Conservation (phyloP, 2,888 invertebrate genomes). For the Napeogenes inachia region DNA sequence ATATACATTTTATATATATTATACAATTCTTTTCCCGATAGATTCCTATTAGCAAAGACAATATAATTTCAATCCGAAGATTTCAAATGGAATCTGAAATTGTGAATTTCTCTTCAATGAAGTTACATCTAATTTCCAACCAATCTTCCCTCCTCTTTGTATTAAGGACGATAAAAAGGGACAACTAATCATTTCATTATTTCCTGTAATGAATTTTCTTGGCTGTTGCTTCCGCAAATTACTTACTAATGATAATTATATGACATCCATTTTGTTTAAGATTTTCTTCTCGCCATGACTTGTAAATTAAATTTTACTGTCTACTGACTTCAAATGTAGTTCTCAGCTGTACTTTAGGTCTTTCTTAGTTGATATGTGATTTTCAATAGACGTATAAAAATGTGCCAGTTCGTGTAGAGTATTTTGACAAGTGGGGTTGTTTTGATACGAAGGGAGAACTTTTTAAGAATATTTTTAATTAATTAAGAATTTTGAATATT, state of each 20-base stretch:
- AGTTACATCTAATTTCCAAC: constrained; percentile 61
- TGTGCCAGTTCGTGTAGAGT: too few relatives aligned
- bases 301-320: background rate
- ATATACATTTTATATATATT: too few relatives aligned
- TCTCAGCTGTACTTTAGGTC: too few relatives aligned
- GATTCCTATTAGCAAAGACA: constrained; percentile 6
- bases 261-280: background rate
- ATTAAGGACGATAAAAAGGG: constrained; percentile 24
- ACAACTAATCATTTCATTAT: constrained; percentile 14
- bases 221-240: background rate
- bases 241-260: constrained; percentile 5
- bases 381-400: too few relatives aligned
- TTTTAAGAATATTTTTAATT: too few relatives aligned
- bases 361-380: too few relatives aligned
- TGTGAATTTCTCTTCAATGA: constrained; percentile 50
- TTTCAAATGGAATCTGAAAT: constrained; percentile 34
- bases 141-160: constrained; percentile 43
- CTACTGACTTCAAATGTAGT: background rate
- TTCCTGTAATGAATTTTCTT: constrained; percentile 13
- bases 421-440: too few relatives aligned
- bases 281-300: background rate
- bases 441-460: too few relatives aligned
- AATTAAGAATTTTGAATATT: too few relatives aligned
- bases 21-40: too few relatives aligned
- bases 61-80: constrained; percentile 47